Evolutionary conservation across 2,113 vertebrate species (phyloP), one percentile per base, ranked within the genome.

Genomic region (Podocnemis expansa): DNA sequence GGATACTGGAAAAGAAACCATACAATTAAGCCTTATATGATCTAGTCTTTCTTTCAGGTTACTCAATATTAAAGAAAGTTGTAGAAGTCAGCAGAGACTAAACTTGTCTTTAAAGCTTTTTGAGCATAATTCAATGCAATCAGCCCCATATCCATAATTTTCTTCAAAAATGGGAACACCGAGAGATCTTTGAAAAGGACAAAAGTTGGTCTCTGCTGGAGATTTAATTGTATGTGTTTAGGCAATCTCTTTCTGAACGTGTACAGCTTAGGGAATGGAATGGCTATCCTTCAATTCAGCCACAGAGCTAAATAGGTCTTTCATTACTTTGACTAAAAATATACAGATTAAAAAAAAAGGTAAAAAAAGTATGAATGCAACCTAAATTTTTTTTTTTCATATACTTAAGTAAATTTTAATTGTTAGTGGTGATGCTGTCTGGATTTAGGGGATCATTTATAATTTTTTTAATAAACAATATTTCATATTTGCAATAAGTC

Each of bases 41-140:
- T 92, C 91, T 95, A 95, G 87, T 78, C 5, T 89, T 95, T 96
- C 51, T 0, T 0, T 94, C 55, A 54, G 12, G 21, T 93, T 96
- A 95, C 88, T 92, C 56, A 93, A 41, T 87, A 38, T 87, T 91
- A 47, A 96, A 93, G 85, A 90, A 38, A 92, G 80, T 90, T 93
- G 58, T 84, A 43, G 78, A 73, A 94, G 52, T 82, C 84, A 87
- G 85, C 75, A 89, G 95, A 97, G 83, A 93, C 82, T 81, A 76
- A 94, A 82, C 41, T 94, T 96, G 41, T 91, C 89, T 97, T 97
- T 90, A 94, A 95, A 97, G 75, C 73, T 94, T 94, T 96, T 70
- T 78, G 67, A 89, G 29, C 38, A 70, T 96, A 94, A 94, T 93
- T 96, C 92, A 67, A 89, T 91, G 86, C 82, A 92, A 63, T 91